Base-by-base conservation (phyloP, 2,888 invertebrate genomes). In the Tipula lateralis region DNA sequence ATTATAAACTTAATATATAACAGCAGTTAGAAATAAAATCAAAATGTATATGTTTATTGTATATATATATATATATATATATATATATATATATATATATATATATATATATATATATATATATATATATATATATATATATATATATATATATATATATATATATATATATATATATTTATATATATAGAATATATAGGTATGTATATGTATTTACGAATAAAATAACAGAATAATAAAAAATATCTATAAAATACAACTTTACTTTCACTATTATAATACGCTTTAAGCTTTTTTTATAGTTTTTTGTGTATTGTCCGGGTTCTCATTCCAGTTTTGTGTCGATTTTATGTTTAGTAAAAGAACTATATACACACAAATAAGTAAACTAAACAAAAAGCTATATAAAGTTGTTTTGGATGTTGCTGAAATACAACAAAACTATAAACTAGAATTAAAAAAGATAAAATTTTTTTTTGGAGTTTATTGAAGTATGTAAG, bases 301-400 rank as follows among this genome's bases (percentile, higher is more conserved):
- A 24, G 66, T 66, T 66, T 66, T n/a, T 66, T 66, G 24, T 66
- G 66, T 66, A n/a, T 24, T 24, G 66, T 66, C 66, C 66, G 66
- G 66, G 66, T 66, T 66, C 66, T 66, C 66, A 66, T 66, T 66
- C 66, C 66, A 66, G 24, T 66, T 66, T 66, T 66, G 19, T 50
- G 19, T 66, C 44, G 44, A 24, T 66, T 24, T 19, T 24, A 66
- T 50, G 24, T 24, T 19, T 66, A 9, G 4, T 16, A 50, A 66
- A 66, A 24, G 24, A 66, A 66, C 12, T 66, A 0, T 66, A 66
- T 66, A 66, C 16, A 50, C 7, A 50, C 44, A 50, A 16, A 16
- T 50, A 39, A 39, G 39, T 39, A 39, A 39, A 39, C 39, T 39
- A 39, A 5, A 39, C 39, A 12, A 5, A 2, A 16, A 16, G 2